These are phyloP conservation scores for Tetragonula clypearis DNA, from an alignment of 1,140 invertebrate genomes.

Conservation along the genomic window DNA sequence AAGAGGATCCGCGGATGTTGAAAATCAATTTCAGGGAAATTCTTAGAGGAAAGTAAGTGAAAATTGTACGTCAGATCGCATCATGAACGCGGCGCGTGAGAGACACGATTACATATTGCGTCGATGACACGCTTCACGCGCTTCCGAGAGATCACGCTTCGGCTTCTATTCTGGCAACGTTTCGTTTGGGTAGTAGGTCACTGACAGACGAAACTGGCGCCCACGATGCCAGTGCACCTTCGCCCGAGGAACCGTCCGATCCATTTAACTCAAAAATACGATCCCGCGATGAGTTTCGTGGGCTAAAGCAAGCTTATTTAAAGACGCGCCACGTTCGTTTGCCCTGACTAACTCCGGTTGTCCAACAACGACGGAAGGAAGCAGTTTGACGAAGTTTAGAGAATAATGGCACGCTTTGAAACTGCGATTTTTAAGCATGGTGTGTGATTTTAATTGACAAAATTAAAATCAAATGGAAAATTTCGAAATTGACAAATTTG, in stretches of 20 bases:
- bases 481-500: too few species aligned
- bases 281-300: slow-evolving; percentile 2
- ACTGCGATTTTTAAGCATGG: neutral
- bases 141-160: slow-evolving; percentile 27
- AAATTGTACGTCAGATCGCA: neutral
- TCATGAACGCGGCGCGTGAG: neutral
- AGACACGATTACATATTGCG: neutral
- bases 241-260: slow-evolving; percentile 8
- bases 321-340: neutral
- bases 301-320: slow-evolving; percentile 28
- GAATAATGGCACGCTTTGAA: neutral
- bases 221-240: slow-evolving; percentile 33
- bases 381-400: neutral
- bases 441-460: too few species aligned
- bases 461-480: too few species aligned
- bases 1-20: neutral
- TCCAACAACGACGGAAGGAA: neutral
- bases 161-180: slow-evolving; percentile 48
- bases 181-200: slow-evolving; percentile 49
- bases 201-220: slow-evolving; percentile 46
- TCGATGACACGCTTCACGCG: neutral
- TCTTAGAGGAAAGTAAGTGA: too few species aligned
- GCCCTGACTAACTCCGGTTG: neutral
- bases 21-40: neutral
- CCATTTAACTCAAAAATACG: slow-evolving; percentile 35